Percentiles rank a stretch among this genome's conserved stretches.
Evolutionary conservation across 2,888 invertebrate genomes (phyloP).

Genomic region (Troglohyphantes excavatus): DNA sequence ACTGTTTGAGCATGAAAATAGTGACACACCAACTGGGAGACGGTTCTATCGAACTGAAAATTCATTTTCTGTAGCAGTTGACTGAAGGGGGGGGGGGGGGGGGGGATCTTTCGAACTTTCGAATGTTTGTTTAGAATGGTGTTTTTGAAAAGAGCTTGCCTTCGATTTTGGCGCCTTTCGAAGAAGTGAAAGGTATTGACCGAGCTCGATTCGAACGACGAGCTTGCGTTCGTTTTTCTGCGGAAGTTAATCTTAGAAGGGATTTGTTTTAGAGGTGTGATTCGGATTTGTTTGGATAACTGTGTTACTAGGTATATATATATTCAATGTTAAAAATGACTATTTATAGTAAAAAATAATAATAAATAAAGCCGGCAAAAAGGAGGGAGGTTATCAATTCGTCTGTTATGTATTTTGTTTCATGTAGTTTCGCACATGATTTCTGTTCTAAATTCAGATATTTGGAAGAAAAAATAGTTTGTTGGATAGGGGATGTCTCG

Average conservation of each 20-base stretch:
- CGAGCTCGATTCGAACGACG: background rate
- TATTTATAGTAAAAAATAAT: too few relatives aligned
- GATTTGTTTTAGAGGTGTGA: background rate
- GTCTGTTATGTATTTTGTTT: too few relatives aligned
- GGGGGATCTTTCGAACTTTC: background rate
- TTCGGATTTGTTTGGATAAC: too few relatives aligned
- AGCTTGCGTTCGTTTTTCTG: background rate
- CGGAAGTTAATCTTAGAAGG: background rate
- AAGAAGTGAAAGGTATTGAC: background rate
- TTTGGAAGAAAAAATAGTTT: too few relatives aligned
- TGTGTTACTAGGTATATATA: too few relatives aligned
- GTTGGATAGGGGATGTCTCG: too few relatives aligned
- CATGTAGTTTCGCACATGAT: too few relatives aligned
- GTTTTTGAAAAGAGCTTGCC: background rate
- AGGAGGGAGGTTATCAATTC: too few relatives aligned
- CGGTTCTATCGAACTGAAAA: background rate
- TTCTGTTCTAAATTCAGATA: too few relatives aligned
- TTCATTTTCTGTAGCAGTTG: background rate
- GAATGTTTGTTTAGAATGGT: background rate
- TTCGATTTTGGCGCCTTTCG: background rate
- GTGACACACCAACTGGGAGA: background rate
- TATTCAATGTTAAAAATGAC: too few relatives aligned
- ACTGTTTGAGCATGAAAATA: background rate
- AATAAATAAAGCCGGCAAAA: too few relatives aligned
- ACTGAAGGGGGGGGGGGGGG: background rate